A percentile compares a stretch with the other conserved stretches of the same genome.
Evolutionary conservation across 2,113 vertebrate species (phyloP).

Genomic region (Zosterops lateralis): DNA sequence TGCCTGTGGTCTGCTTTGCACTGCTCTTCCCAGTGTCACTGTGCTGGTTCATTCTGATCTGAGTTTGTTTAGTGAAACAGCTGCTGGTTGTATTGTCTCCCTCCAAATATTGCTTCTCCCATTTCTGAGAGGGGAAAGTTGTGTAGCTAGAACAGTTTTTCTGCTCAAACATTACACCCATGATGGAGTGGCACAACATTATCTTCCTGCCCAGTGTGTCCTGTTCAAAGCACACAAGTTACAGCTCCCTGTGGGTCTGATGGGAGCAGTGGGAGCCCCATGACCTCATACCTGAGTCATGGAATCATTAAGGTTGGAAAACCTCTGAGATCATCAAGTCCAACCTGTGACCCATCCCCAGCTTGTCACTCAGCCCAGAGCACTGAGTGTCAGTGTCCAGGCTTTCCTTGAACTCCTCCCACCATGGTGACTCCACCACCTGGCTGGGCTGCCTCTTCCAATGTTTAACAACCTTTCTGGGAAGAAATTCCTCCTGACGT

Average conservation of each 20-base stretch:
- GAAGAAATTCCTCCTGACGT: not conserved
- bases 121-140: not conserved
- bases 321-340: not conserved
- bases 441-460: not conserved
- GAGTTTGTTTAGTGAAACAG: not conserved
- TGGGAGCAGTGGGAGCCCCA: not conserved
- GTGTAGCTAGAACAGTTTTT: not conserved
- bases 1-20: not conserved
- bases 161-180: not conserved
- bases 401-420: not conserved
- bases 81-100: not conserved
- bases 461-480: not conserved
- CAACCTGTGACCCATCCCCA: fast-evolving
- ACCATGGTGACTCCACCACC: not conserved
- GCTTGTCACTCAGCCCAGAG: not conserved
- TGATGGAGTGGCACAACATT: not conserved
- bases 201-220: not conserved
- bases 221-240: not conserved
- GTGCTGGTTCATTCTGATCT: not conserved
- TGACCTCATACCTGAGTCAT: not conserved
- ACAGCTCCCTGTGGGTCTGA: not conserved
- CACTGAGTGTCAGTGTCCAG: not conserved
- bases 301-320: not conserved
- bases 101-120: not conserved
- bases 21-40: not conserved